These are phyloP conservation scores for Tuberolachnus salignus DNA, from an alignment of 2,888 invertebrate genomes.

Conservation along the genomic window DNA sequence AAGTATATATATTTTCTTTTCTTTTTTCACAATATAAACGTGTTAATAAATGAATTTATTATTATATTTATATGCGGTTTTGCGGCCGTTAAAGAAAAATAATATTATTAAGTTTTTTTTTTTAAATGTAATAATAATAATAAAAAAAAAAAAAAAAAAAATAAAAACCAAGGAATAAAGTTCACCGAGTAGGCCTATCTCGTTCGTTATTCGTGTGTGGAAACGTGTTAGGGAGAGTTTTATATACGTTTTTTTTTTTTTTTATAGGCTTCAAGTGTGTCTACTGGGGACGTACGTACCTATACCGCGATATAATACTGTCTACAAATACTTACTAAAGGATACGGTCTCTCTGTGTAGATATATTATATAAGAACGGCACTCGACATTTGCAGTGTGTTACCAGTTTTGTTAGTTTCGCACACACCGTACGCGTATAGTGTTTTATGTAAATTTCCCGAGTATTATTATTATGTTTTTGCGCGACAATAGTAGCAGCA, in stretches of 20 bases:
- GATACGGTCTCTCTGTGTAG: background rate
- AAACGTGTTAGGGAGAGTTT: constrained; percentile 4
- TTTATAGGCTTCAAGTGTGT: constrained; percentile 16
- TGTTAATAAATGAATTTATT: too few relatives aligned
- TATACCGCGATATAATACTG: background rate
- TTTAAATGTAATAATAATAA: too few relatives aligned
- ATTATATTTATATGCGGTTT: too few relatives aligned
- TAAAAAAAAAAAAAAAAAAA: too few relatives aligned
- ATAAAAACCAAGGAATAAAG: background rate
- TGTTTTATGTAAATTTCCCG: constrained; percentile 16
- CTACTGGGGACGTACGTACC: constrained; percentile 27
- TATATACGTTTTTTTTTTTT: constrained; percentile 28
- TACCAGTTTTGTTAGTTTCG: constrained; percentile 18
- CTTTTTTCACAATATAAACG: too few relatives aligned
- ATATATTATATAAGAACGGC: background rate
- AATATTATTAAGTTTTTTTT: too few relatives aligned
- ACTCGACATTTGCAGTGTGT: constrained; percentile 25
- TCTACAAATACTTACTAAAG: constrained; percentile 8
- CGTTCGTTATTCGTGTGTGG: background rate
- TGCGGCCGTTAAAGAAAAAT: too few relatives aligned
- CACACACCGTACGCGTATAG: background rate
- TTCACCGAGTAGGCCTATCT: constrained; percentile 4
- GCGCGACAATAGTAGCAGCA: constrained; percentile 1
- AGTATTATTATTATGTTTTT: constrained; percentile 36
- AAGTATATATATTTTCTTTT: too few relatives aligned